Base-by-base conservation (phyloP, 2,888 invertebrate species). In the Leptothorax acervorum region DNA sequence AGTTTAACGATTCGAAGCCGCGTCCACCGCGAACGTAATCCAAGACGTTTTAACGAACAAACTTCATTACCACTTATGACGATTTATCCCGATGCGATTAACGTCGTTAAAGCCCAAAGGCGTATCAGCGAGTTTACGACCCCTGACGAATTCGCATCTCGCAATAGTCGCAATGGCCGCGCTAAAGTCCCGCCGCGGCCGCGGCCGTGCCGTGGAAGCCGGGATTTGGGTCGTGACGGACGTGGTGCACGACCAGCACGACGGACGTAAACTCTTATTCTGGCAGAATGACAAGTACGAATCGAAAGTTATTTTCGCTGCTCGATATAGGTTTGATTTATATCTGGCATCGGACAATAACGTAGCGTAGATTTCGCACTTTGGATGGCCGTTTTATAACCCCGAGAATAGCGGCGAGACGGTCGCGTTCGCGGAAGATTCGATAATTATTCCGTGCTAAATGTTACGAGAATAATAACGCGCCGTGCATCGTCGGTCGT, bases 71-170 rank as follows among this genome's bases (percentile, higher is more conserved):
- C 73, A 74, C 84, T 71, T 39, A 74, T 82, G 88, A 85, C 87
- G 89, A 90, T 85, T 83, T 73, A 71, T 45, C 79, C 78, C 82
- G 86, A 82, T 82, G 86, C 89, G 90, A 90, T 89, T 86, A 90
- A 90, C 88, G 88, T 82, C 85, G 87, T 90, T 87, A 85, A 89
- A 85, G 78, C 82, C 86, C 82, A 60, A 83, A 87, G 84, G 86
- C 90, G 87, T 89, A 89, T 86, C 89, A 89, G 82, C 78, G 70
- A 73, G 81, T 90, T 91, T 91, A 91, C 89, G 89, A 91, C 83
- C 88, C 90, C 85, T 89, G 91, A 91, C 91, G 90, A 91, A 91
- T 91, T 81, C 87, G 68, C 85, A 85, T 79, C 79, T 79, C 79
- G 63, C 81, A 63, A 68, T 48, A 53, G 79, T 84, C 87, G 85